phyloP scores from a whole-genome alignment of 2,797 vertebrate species.

The Anas capensis region DNA sequence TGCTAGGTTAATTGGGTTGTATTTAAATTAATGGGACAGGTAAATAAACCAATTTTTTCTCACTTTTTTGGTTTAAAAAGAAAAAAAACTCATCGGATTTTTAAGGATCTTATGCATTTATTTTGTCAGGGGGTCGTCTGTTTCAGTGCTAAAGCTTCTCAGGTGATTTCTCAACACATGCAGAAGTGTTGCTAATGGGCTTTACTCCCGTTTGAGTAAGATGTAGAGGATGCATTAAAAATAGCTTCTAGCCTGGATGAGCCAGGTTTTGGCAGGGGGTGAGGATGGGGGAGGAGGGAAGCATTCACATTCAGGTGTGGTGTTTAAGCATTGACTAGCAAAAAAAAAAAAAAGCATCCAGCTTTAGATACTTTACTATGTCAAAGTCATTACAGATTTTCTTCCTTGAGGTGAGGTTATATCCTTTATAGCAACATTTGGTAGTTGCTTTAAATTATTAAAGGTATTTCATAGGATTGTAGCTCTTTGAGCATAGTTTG shows the following conservation, averaged over 20 bases:
- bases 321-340: neutral
- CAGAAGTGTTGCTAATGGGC: slow-evolving; percentile 35
- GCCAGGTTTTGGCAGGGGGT: neutral
- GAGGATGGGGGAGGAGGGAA: neutral
- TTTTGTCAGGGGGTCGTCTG: neutral
- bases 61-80: slow-evolving; percentile 23
- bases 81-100: neutral
- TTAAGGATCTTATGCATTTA: neutral
- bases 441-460: slow-evolving; percentile 82
- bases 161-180: slow-evolving; percentile 21
- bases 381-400: slow-evolving; percentile 73
- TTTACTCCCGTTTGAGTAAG: neutral
- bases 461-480: slow-evolving; percentile 74
- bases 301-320: neutral
- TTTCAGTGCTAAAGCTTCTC: slow-evolving; percentile 4
- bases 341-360: neutral
- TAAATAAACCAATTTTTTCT: slow-evolving; percentile 3
- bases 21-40: slow-evolving; percentile 44
- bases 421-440: slow-evolving; percentile 81
- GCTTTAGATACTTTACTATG: slow-evolving; percentile 58
- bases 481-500: slow-evolving; percentile 67
- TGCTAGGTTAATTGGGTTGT: neutral
- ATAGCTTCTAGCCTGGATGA: slow-evolving; percentile 1
- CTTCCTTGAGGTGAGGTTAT: slow-evolving; percentile 76
- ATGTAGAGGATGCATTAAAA: slow-evolving; percentile 58